These are phyloP conservation scores for Platycheirus albimanus DNA, from an alignment of 2,888 invertebrate genomes.

Conservation along the genomic window DNA sequence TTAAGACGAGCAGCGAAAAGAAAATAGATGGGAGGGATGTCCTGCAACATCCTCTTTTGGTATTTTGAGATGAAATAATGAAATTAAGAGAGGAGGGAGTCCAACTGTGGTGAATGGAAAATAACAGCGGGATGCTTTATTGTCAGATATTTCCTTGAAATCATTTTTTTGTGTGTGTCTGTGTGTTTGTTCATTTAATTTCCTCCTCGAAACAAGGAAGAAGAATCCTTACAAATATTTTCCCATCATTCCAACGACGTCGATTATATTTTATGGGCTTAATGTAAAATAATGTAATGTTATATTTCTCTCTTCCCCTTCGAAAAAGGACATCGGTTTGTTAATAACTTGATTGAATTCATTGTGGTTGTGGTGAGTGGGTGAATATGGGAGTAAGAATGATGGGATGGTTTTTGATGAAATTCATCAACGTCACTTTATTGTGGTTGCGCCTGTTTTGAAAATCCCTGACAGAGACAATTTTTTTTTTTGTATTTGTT, in stretches of 20 bases:
- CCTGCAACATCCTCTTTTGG: constrained; percentile 18
- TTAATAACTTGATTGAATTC: constrained; percentile 56
- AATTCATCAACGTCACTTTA: constrained; percentile 15
- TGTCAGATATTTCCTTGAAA: constrained; percentile 40
- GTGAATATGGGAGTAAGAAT: neutral
- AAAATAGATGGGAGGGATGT: constrained; percentile 25
- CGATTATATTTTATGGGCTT: constrained; percentile 40
- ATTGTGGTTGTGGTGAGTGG: neutral
- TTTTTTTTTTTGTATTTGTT: neutral
- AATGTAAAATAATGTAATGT: constrained; percentile 11
- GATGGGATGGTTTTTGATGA: neutral
- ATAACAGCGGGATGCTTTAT: constrained; percentile 43
- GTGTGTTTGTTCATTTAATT: constrained; percentile 4
- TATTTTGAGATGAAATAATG: constrained; percentile 47
- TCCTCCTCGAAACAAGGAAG: neutral
- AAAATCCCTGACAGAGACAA: constrained; percentile 2
- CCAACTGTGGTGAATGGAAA: constrained; percentile 37
- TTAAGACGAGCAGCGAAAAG: constrained; percentile 2
- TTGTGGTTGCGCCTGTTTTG: constrained; percentile 3
- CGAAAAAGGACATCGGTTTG: constrained; percentile 41
- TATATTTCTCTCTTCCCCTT: neutral
- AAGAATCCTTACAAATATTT: constrained; percentile 38
- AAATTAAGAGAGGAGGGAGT: constrained; percentile 40
- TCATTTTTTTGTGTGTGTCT: no score
- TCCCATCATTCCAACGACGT: constrained; percentile 14